phyloP scores from a whole-genome alignment of 1,140 invertebrate genomes.

The Drosophila orosa region DNA sequence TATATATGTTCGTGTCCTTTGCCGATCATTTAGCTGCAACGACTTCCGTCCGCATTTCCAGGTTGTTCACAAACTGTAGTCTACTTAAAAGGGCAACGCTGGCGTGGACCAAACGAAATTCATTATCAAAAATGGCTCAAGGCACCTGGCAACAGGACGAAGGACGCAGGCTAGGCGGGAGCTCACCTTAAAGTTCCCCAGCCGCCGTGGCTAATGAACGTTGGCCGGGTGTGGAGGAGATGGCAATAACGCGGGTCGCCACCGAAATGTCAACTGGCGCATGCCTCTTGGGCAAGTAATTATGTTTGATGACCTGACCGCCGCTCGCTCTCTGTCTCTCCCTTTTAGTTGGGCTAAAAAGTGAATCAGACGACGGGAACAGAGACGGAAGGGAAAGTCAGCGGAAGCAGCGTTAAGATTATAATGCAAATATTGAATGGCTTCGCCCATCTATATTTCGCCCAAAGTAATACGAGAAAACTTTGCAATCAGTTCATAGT shows the following conservation, averaged over 20 bases:
- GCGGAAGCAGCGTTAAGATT: constrained; percentile 34
- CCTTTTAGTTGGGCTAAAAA: constrained; percentile 24
- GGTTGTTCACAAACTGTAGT: constrained; percentile 34
- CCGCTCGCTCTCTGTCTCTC: constrained; percentile 8
- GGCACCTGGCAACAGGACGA: constrained; percentile 35
- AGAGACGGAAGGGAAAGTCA: constrained; percentile 8
- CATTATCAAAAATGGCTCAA: constrained; percentile 62
- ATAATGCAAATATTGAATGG: constrained; percentile 58
- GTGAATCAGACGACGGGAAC: constrained; percentile 30
- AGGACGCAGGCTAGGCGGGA: constrained; percentile 3
- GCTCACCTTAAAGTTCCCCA: constrained; percentile 58
- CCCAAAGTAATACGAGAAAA: constrained; percentile 25
- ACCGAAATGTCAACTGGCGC: constrained; percentile 69
- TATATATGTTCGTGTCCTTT: neutral
- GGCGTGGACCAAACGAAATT: constrained; percentile 44
- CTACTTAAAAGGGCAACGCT: constrained; percentile 47
- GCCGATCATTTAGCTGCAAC: constrained; percentile 41
- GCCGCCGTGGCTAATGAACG: constrained; percentile 53
- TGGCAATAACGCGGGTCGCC: constrained; percentile 30
- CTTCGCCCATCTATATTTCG: constrained; percentile 33
- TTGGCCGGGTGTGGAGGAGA: neutral
- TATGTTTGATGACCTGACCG: constrained; percentile 71
- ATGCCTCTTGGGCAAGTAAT: constrained; percentile 76
- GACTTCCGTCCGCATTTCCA: constrained; percentile 16
- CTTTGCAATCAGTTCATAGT: constrained; percentile 45